Evolutionary conservation across 2,113 vertebrate species (phyloP), one percentile per base, ranked within the genome.

Genomic region (Ochotona princeps): DNA sequence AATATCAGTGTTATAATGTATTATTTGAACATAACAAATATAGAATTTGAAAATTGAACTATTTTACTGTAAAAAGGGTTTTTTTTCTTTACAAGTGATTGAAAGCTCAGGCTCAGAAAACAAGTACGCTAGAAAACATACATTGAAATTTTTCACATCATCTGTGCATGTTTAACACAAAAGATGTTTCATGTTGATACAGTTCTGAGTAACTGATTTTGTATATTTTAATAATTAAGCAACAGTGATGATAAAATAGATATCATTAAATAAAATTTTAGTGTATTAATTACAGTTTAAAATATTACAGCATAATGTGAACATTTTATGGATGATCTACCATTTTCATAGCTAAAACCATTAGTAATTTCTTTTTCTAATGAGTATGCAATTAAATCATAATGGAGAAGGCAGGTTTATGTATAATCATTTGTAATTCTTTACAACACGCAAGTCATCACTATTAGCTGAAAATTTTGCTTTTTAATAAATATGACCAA

Each of bases 351-450:
- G 88, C 79, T 95, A 84, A 86, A 96, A 97, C 97, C 96, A 93
- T 93, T 96, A 97, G 93, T 93, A 96, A 97, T 97, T 83, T 97
- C 91, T 95, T 97, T 73, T 96, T 95, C 74, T 97, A 98, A 97
- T 97, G 94, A 96, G 61, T 97, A 47, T 89, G 94, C 96, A 98
- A 98, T 97, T 97, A 98, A 97, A 94, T 21, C 6, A 94, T 97
- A 97, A 97, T 97, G 92, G 92, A 49, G 97, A 90, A 97, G 96
- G 89, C 94, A 96, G 63, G 35, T 69, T 97, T 96, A 97, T 97
- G 83, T 96, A 94, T 97, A 97, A 97, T 97, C 92, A 97, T 95
- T 72, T 70, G 25, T 67, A 96, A 95, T 66, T 83, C 83, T 57
- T 96, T 96, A 86, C 3, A 96, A 96, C 61, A 97, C 95, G 95